phyloP scores from a whole-genome alignment of 2,113 vertebrate genomes.

The rat (Rattus norvegicus) region DNA sequence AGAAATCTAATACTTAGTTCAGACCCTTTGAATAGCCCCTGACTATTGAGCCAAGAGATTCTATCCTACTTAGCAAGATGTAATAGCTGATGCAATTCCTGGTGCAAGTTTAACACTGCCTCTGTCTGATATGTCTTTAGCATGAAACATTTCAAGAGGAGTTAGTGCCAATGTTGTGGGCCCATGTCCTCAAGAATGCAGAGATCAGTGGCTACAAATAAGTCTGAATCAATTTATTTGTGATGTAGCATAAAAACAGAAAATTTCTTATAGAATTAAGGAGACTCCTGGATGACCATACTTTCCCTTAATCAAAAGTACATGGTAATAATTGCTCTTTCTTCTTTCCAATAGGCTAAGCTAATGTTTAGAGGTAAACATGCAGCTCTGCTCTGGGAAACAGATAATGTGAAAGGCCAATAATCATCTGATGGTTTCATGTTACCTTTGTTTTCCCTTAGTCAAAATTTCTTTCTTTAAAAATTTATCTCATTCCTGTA shows the following conservation, averaged over 20 bases:
- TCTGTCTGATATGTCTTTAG: not conserved
- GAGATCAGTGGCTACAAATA: not conserved
- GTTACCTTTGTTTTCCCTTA: conserved; percentile 1
- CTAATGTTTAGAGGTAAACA: not conserved
- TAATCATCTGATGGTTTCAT: not conserved
- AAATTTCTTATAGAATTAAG: not conserved
- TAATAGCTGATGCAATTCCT: not conserved
- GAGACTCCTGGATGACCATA: not conserved
- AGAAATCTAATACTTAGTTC: not conserved
- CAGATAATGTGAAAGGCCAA: not conserved
- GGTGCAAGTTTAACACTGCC: no score
- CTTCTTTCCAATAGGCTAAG: not conserved
- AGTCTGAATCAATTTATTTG: not conserved
- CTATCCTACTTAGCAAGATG: not conserved
- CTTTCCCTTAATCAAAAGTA: conserved; percentile 3
- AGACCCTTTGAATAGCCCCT: not conserved
- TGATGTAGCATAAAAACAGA: not conserved
- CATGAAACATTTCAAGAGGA: not conserved
- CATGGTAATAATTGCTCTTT: not conserved
- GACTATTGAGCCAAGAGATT: not conserved
- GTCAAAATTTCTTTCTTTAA: not conserved
- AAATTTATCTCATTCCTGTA: not conserved
- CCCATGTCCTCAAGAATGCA: not conserved
- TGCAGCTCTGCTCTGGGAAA: not conserved
- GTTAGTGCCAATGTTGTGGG: not conserved